These are phyloP conservation scores for Apodemia hepburni DNA, from an alignment of 2,888 invertebrate species.

Conservation along the genomic window DNA sequence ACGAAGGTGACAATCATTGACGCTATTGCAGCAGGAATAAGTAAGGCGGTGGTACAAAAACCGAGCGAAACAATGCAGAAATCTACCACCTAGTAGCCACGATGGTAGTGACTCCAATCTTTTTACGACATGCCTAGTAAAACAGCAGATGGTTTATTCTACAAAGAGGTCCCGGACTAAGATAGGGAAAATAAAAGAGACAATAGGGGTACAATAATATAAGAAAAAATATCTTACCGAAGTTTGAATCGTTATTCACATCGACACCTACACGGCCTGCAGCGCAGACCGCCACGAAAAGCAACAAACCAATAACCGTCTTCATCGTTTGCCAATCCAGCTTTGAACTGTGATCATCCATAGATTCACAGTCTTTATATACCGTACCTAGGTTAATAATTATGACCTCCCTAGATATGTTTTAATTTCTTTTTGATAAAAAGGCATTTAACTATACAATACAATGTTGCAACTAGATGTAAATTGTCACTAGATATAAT, in stretches of 20 bases:
- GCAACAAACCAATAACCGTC: conserved; percentile 29
- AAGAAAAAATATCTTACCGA: conserved; percentile 24
- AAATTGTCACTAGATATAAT: background rate
- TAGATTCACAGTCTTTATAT: conserved; percentile 4
- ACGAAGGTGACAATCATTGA: too few relatives aligned
- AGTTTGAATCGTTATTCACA: conserved; percentile 41
- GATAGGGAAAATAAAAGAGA: too few relatives aligned
- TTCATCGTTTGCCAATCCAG: conserved; percentile 29
- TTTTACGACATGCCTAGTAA: too few relatives aligned
- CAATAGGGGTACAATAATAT: too few relatives aligned
- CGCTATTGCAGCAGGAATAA: too few relatives aligned
- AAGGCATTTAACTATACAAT: background rate
- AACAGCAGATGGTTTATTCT: too few relatives aligned
- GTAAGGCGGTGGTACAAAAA: too few relatives aligned
- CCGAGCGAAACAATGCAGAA: too few relatives aligned
- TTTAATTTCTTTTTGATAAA: conserved; percentile 14
- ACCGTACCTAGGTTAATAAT: background rate
- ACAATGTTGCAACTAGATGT: conserved; percentile 7
- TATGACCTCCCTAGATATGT: conserved; percentile 9
- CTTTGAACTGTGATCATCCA: background rate
- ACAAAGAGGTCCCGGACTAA: too few relatives aligned
- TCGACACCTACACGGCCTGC: conserved; percentile 30
- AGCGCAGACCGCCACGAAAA: conserved; percentile 33
- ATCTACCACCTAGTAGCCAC: too few relatives aligned
- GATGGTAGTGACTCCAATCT: too few relatives aligned